Percentiles rank a stretch among this genome's conserved stretches.
phyloP scores from a whole-genome alignment of 37 sponge, comb jelly and placozoan genomes.

The Spongilla lacustris region DNA sequence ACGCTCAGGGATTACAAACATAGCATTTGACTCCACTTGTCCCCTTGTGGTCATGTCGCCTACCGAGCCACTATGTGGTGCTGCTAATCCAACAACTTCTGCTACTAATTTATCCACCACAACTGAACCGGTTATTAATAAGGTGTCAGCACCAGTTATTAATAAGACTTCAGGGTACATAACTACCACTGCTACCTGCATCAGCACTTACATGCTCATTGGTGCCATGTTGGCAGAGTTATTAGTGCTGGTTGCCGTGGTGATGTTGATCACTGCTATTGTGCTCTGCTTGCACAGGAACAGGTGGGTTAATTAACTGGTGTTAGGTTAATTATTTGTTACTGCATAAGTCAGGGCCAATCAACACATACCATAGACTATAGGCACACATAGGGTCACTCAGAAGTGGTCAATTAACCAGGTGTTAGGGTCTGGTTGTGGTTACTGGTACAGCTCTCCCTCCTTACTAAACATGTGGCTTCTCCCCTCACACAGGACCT shows the following conservation, averaged over 20 bases:
- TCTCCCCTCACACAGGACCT: too few relatives aligned
- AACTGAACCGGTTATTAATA: neutral
- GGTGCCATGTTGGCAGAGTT: constrained; percentile 21
- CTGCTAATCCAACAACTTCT: neutral
- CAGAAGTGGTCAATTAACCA: too few relatives aligned
- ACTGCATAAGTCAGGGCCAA: too few relatives aligned
- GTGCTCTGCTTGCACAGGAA: neutral
- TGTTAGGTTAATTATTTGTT: neutral
- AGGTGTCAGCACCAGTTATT: neutral
- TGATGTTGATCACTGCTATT: neutral
- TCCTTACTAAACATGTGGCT: too few relatives aligned
- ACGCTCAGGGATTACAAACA: neutral
- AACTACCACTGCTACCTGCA: neutral
- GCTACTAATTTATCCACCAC: neutral
- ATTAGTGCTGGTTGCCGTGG: neutral
- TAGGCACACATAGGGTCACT: too few relatives aligned
- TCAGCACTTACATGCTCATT: constrained; percentile 5
- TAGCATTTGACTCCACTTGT: neutral
- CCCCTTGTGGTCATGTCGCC: neutral
- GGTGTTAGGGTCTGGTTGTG: too few relatives aligned
- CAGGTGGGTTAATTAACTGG: neutral
- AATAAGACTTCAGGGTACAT: neutral
- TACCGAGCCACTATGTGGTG: neutral
- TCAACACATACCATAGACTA: too few relatives aligned
- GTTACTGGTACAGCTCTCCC: too few relatives aligned